Evolutionary conservation across 1,140 invertebrate species (phyloP).

Genomic region (Trichomalopsis sarcophagae): DNA sequence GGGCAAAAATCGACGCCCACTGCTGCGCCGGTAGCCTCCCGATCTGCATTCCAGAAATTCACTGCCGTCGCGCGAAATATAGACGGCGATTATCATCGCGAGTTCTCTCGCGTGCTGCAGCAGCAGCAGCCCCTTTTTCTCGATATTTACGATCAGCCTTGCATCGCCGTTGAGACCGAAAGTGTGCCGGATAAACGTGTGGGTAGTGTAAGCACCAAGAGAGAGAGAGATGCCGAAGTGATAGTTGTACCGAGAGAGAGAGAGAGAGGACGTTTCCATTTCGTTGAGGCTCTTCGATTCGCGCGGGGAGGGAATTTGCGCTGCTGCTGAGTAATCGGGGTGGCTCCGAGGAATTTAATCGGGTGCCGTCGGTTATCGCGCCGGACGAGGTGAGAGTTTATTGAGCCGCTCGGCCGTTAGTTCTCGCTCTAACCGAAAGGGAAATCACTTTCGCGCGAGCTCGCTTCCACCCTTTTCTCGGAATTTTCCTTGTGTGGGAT

Average conservation of each 20-base stretch:
- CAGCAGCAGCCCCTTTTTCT: background rate
- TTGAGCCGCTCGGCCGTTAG: background rate
- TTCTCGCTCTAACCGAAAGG: background rate
- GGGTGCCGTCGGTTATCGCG: background rate
- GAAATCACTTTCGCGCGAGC: background rate
- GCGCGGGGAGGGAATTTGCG: background rate
- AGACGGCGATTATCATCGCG: constrained; percentile 41
- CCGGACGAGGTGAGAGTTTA: background rate
- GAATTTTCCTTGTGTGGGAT: no score
- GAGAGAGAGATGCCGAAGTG: background rate
- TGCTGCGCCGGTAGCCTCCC: background rate
- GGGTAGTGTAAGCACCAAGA: background rate
- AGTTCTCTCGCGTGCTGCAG: background rate
- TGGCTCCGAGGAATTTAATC: background rate
- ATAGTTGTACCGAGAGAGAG: background rate
- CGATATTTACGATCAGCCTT: constrained; percentile 38
- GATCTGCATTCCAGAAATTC: constrained; percentile 46
- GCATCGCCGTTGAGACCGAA: constrained; percentile 17
- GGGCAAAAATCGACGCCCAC: constrained; percentile 5
- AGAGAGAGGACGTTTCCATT: background rate
- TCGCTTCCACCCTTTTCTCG: background rate
- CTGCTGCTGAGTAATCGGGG: no score
- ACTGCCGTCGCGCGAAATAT: constrained; percentile 33
- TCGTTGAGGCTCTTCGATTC: background rate
- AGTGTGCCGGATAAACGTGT: constrained; percentile 25